phyloP scores from a whole-genome alignment of 1,140 invertebrate species.

The Meloidogyne hapla region DNA sequence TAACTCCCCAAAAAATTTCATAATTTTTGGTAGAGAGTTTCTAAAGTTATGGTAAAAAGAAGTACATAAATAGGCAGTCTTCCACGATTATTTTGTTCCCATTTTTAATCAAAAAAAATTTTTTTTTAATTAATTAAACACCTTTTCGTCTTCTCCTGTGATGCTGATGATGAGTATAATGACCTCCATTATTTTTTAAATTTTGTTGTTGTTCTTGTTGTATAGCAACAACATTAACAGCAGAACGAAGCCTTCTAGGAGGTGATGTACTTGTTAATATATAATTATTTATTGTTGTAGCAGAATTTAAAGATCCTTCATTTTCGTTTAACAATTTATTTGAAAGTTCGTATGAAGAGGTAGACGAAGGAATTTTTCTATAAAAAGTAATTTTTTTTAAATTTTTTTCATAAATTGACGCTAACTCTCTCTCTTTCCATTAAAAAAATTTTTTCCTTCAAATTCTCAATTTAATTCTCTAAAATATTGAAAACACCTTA shows the following conservation, averaged over 20 bases:
- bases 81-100: neutral
- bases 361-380: neutral
- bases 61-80: neutral
- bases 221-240: slow-evolving; percentile 9
- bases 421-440: neutral
- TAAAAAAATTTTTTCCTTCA: neutral
- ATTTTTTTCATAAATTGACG: neutral
- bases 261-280: neutral
- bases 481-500: slow-evolving; percentile 11
- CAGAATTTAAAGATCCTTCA: neutral
- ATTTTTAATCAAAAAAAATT: neutral
- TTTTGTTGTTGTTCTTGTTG: neutral
- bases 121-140: neutral
- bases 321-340: neutral
- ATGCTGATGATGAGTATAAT: neutral
- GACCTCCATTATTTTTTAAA: neutral
- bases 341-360: neutral
- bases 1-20: neutral
- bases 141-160: neutral
- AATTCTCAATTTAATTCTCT: neutral
- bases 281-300: neutral
- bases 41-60: neutral
- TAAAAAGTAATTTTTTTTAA: neutral
- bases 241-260: neutral
- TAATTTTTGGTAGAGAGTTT: neutral